Evolutionary conservation across 2,797 vertebrate species (phyloP).

Genomic region (Parotocinclus haroldoi): DNA sequence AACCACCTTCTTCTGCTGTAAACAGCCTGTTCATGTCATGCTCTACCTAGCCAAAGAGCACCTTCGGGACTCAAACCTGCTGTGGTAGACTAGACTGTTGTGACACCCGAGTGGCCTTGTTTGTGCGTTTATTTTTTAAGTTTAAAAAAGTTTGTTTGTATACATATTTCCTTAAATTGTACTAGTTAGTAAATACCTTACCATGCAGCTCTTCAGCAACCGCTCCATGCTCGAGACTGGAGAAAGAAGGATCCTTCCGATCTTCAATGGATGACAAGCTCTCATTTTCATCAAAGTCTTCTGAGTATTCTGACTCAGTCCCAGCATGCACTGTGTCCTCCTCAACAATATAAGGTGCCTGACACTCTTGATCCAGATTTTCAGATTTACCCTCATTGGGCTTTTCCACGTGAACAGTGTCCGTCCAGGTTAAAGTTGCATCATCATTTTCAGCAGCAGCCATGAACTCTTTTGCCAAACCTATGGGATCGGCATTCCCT

Average conservation of each 20-base stretch:
- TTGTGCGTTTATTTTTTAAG: too few relatives aligned
- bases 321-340: slow-evolving; percentile 45
- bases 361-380: slow-evolving; percentile 27
- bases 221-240: slow-evolving; percentile 32
- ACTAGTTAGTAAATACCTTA: slow-evolving; percentile 47
- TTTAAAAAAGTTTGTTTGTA: too few relatives aligned
- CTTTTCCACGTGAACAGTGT: slow-evolving; percentile 12
- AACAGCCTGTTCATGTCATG: too few relatives aligned
- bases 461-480: slow-evolving; percentile 17
- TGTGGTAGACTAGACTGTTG: too few relatives aligned
- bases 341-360: background rate
- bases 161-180: too few relatives aligned
- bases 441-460: slow-evolving; percentile 24
- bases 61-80: too few relatives aligned
- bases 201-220: slow-evolving; percentile 56
- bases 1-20: too few relatives aligned
- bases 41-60: too few relatives aligned
- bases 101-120: too few relatives aligned
- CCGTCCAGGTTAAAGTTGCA: slow-evolving; percentile 13
- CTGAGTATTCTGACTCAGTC: slow-evolving; percentile 66
- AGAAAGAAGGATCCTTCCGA: slow-evolving; percentile 41
- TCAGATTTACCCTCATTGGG: background rate
- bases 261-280: slow-evolving; percentile 61
- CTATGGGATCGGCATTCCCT: slow-evolving; percentile 21
- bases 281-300: slow-evolving; percentile 74